Evolutionary conservation across 2,888 invertebrate species (phyloP).

Genomic region (Dryobotodes eremita): DNA sequence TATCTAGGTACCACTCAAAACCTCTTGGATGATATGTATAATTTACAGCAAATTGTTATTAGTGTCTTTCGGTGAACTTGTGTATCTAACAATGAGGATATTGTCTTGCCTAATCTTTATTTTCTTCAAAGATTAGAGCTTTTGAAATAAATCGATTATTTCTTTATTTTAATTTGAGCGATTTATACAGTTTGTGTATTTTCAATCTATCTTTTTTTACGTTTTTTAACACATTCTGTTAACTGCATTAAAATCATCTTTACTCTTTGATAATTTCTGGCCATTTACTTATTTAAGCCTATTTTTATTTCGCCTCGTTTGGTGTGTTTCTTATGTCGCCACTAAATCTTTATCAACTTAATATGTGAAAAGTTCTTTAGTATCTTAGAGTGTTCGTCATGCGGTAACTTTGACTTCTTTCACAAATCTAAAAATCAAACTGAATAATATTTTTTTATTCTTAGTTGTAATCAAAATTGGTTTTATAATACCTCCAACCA

Average conservation of each 20-base stretch:
- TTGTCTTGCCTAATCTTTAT: neutral
- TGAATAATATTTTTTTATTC: neutral
- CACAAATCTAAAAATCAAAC: neutral
- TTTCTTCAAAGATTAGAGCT: neutral
- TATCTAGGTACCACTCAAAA: neutral
- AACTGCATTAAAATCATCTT: neutral
- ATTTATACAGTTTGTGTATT: neutral
- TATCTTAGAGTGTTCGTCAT: neutral
- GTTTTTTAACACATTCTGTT: neutral
- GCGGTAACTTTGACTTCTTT: neutral
- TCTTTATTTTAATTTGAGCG: neutral
- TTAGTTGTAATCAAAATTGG: too few species aligned
- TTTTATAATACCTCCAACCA: neutral
- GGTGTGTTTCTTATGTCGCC: neutral
- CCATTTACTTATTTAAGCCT: neutral
- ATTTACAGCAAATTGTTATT: neutral
- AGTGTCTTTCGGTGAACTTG: neutral
- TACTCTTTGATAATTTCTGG: neutral
- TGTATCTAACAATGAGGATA: neutral
- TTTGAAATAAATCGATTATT: neutral
- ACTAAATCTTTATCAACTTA: neutral
- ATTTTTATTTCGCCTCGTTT: neutral
- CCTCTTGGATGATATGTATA: neutral
- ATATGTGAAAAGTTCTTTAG: neutral
- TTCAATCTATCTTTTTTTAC: neutral